Conservation (phyloP, 2,888 invertebrate genomes). For the Limnephilus marmoratus region DNA sequence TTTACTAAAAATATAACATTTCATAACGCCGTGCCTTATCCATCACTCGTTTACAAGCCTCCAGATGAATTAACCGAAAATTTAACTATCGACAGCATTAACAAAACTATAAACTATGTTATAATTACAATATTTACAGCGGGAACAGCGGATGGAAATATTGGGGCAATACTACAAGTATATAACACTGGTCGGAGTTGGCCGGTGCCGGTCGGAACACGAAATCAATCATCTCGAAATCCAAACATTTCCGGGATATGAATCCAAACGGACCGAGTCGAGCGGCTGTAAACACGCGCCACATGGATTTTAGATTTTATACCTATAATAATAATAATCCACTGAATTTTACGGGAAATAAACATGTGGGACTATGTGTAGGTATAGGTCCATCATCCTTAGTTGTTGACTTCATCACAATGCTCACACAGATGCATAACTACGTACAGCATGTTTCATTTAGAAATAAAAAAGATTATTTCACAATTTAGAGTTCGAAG, state of each 20-base stretch:
- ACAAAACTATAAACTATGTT: not conserved
- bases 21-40: not conserved
- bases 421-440: too few species aligned
- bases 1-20: not conserved
- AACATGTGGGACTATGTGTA: not conserved
- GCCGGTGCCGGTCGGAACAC: not conserved
- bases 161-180: not conserved
- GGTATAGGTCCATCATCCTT: too few species aligned
- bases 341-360: not conserved
- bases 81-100: slow-evolving; percentile 2
- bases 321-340: not conserved
- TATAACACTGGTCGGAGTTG: not conserved
- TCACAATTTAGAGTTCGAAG: too few species aligned
- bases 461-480: too few species aligned
- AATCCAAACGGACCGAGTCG: not conserved
- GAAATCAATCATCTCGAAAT: slow-evolving; percentile 22
- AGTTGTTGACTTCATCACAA: too few species aligned
- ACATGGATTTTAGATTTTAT: not conserved
- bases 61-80: not conserved
- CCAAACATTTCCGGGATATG: slow-evolving; percentile 19
- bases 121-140: not conserved
- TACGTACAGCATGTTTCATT: too few species aligned
- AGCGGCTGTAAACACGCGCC: slow-evolving; percentile 12
- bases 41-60: not conserved
- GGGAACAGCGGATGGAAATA: not conserved